Conservation (phyloP, 2,888 invertebrate species). For the Autographa pulchrina region DNA sequence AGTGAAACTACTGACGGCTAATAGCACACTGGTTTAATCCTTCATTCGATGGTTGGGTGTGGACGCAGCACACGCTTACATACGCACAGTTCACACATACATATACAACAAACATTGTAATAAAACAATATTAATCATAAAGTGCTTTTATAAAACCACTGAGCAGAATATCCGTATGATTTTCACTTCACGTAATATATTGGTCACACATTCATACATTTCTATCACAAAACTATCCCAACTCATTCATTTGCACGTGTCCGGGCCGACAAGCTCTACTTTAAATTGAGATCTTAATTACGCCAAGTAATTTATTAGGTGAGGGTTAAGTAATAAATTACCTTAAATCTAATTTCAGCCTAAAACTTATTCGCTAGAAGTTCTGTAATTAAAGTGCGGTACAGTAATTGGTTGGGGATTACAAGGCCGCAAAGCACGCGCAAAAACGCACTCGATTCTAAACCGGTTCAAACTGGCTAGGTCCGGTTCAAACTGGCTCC, state of each 20-base stretch:
- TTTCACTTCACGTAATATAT: not conserved
- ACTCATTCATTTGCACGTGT: constrained; percentile 47
- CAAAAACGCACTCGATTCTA: constrained; percentile 68
- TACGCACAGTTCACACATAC: too few relatives aligned
- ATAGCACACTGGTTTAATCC: too few relatives aligned
- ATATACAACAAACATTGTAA: too few relatives aligned
- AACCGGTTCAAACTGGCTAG: constrained; percentile 22
- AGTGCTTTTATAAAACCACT: too few relatives aligned
- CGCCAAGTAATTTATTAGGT: constrained; percentile 64
- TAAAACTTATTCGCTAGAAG: constrained; percentile 66
- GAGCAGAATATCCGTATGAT: not conserved
- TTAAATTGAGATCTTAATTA: constrained; percentile 61
- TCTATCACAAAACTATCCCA: constrained; percentile 28
- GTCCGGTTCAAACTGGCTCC: too few relatives aligned
- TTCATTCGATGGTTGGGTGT: too few relatives aligned
- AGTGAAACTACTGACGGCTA: too few relatives aligned
- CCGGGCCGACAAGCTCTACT: constrained; percentile 41
- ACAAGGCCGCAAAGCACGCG: constrained; percentile 54
- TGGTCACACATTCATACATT: constrained; percentile 11
- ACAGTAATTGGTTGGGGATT: constrained; percentile 72
- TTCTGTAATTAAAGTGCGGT: constrained; percentile 72
- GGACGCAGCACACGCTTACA: too few relatives aligned
- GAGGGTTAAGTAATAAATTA: constrained; percentile 66
- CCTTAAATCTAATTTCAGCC: constrained; percentile 63
- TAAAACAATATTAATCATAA: too few relatives aligned